Conservation (phyloP, 2,113 vertebrate genomes). For the Boulengeromyrus knoepffleri region DNA sequence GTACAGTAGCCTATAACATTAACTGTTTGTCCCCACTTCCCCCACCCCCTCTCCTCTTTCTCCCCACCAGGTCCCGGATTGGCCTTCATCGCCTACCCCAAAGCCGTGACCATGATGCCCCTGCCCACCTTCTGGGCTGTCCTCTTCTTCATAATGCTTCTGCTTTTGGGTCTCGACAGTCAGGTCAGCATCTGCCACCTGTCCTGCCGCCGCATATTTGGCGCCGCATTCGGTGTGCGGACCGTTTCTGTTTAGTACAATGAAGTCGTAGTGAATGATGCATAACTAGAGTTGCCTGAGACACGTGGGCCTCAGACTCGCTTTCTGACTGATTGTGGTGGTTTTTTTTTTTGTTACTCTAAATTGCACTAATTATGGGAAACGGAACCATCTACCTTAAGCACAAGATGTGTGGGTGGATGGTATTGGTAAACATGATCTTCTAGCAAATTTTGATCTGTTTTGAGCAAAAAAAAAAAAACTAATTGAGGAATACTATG, state of each 20-base stretch:
- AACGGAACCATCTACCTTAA: neutral
- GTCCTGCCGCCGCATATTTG: neutral
- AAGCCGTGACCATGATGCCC: slow-evolving; percentile 98
- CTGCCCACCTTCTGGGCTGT: slow-evolving; percentile 94
- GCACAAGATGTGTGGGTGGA: neutral
- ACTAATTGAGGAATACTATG: neutral
- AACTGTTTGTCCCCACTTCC: slow-evolving; percentile 34
- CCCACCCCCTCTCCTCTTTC: slow-evolving; percentile 35
- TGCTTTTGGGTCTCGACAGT: slow-evolving; percentile 98
- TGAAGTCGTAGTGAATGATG: neutral
- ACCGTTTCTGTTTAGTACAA: neutral
- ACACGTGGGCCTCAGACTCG: neutral
- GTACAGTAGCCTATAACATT: neutral
- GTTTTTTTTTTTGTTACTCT: neutral
- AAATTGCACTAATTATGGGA: neutral
- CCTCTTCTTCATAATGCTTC: slow-evolving; percentile 98
- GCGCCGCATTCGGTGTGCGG: neutral
- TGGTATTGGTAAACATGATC: neutral
- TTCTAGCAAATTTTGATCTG: neutral
- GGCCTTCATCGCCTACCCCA: slow-evolving; percentile 98
- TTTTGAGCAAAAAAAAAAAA: neutral
- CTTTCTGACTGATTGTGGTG: neutral
- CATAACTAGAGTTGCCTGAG: neutral
- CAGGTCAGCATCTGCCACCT: slow-evolving; percentile 66
- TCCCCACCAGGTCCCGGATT: slow-evolving; percentile 83